Conservation (phyloP, 2,797 vertebrate species). For the Pangasius larnaudii region DNA sequence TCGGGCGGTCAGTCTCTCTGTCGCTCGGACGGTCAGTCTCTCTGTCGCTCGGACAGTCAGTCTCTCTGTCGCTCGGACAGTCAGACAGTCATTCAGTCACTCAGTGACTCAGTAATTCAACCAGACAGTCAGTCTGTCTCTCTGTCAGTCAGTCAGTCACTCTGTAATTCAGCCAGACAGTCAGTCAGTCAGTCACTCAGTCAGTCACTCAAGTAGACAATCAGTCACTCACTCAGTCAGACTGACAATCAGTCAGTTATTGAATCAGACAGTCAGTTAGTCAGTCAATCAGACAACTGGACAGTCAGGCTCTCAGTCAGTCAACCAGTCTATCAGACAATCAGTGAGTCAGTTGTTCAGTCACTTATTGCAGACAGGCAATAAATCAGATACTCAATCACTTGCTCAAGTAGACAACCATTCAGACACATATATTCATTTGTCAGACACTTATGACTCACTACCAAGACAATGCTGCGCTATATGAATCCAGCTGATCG, state of each 20-base stretch:
- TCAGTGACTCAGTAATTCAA: no score
- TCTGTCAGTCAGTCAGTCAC: not conserved
- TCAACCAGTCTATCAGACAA: not conserved
- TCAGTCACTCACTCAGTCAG: not conserved
- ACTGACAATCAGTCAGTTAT: accelerated
- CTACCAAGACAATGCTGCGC: not conserved
- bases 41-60: not conserved
- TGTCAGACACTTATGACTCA: not conserved
- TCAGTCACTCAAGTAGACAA: not conserved
- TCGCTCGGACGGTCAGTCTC: not conserved
- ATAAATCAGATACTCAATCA: not conserved
- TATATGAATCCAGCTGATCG: not conserved
- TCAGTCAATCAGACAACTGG: not conserved
- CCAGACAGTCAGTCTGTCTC: not conserved
- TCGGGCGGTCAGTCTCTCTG: not conserved
- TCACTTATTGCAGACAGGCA: not conserved
- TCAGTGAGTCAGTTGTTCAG: not conserved
- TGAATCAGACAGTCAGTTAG: not conserved
- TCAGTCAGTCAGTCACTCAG: not conserved
- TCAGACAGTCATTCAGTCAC: not conserved
- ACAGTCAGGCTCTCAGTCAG: not conserved
- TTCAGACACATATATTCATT: not conserved
- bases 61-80: not conserved
- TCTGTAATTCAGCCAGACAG: not conserved
- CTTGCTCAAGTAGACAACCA: not conserved